Percentiles rank a stretch among this genome's conserved stretches.
phyloP scores from a whole-genome alignment of 1,140 invertebrate genomes.

The silkworm (Bombyx mori) region DNA sequence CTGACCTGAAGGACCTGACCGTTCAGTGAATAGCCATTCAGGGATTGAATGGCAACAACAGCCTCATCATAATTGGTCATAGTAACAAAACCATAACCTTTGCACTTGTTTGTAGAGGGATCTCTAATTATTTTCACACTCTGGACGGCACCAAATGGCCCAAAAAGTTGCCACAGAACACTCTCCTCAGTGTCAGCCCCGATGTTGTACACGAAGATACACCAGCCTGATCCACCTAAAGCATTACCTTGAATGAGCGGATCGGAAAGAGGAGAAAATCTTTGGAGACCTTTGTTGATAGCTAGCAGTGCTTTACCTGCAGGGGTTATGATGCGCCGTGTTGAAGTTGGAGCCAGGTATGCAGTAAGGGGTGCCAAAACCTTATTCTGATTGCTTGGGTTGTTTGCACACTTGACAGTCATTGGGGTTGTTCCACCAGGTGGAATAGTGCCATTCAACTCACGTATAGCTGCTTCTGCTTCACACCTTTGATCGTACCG shows the following conservation, averaged over 20 bases:
- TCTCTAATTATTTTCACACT: slow-evolving; percentile 93
- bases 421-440: slow-evolving; percentile 73
- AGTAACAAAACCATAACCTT: slow-evolving; percentile 93
- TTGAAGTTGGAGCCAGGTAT: slow-evolving; percentile 69
- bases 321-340: slow-evolving; percentile 69
- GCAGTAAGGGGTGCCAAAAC: slow-evolving; percentile 63
- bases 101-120: slow-evolving; percentile 91
- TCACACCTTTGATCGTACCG: slow-evolving; percentile 75
- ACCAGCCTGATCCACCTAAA: slow-evolving; percentile 85
- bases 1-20: slow-evolving; percentile 92
- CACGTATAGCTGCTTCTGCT: slow-evolving; percentile 74
- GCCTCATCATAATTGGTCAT: slow-evolving; percentile 96
- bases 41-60: slow-evolving; percentile 88
- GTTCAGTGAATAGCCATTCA: slow-evolving; percentile 91
- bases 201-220: slow-evolving; percentile 95
- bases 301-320: slow-evolving; percentile 84
- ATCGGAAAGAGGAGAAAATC: slow-evolving; percentile 87
- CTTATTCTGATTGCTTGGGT: slow-evolving; percentile 75
- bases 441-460: slow-evolving; percentile 74
- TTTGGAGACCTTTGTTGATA: slow-evolving; percentile 91
- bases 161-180: slow-evolving; percentile 92
- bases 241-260: slow-evolving; percentile 83
- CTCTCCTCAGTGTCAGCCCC: slow-evolving; percentile 93
- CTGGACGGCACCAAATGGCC: slow-evolving; percentile 93
- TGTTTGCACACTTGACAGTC: slow-evolving; percentile 75